These are phyloP conservation scores for Sander vitreus DNA, from an alignment of 2,113 vertebrate species.

Conservation along the genomic window DNA sequence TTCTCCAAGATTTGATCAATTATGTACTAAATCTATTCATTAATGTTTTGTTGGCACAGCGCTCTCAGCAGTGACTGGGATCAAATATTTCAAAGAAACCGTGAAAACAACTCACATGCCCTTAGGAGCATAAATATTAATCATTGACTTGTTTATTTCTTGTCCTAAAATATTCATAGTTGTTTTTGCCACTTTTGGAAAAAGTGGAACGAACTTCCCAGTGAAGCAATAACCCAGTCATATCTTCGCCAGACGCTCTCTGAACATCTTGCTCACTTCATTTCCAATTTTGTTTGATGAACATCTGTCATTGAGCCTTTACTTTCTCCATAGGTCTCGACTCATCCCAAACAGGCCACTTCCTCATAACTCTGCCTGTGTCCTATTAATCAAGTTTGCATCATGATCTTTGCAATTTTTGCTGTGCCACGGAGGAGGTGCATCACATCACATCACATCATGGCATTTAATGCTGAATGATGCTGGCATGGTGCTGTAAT, in stretches of 20 bases:
- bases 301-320: constrained; percentile 56
- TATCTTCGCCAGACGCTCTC: constrained; percentile 50
- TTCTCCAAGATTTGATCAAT: constrained; percentile 67
- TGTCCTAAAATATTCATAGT: constrained; percentile 82
- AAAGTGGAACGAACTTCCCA: constrained; percentile 79
- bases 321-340: constrained; percentile 17
- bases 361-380: neutral
- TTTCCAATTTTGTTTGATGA: constrained; percentile 72
- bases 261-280: constrained; percentile 64
- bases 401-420: neutral
- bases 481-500: neutral
- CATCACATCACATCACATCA: constrained; percentile 24
- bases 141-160: constrained; percentile 82
- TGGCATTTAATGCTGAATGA: neutral
- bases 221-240: constrained; percentile 50
- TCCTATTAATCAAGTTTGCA: constrained; percentile 15
- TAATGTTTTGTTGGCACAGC: constrained; percentile 67
- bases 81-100: constrained; percentile 77
- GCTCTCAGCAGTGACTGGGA: constrained; percentile 64
- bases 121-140: constrained; percentile 83
- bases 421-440: neutral
- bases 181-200: constrained; percentile 76
- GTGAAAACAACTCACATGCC: constrained; percentile 69
- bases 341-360: constrained; percentile 17
- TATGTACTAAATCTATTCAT: constrained; percentile 74